phyloP scores from a whole-genome alignment of 2,888 invertebrate species.

The Listrodromus nycthemerus region DNA sequence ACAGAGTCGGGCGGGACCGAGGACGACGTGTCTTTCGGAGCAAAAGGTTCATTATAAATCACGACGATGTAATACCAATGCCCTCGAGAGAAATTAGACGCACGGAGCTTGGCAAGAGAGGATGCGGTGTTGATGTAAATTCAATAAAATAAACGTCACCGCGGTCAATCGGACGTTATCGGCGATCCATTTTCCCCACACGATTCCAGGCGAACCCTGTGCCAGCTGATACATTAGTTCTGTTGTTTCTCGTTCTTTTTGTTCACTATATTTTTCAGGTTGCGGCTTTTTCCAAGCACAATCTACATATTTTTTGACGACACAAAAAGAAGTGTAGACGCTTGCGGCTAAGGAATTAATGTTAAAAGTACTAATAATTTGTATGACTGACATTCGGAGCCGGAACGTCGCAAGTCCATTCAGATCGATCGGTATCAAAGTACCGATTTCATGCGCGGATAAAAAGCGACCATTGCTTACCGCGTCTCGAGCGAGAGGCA shows the following conservation, averaged over 20 bases:
- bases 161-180: conserved; percentile 15
- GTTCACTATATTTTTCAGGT: neutral
- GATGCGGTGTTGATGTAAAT: conserved; percentile 18
- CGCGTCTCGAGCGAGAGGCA: neutral
- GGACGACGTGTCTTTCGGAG: conserved; percentile 77
- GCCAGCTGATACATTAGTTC: neutral
- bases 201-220: neutral
- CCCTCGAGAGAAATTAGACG: conserved; percentile 65
- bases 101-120: conserved; percentile 40
- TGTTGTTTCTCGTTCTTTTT: neutral
- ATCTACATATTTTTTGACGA: too few species aligned
- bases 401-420: neutral
- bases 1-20: conserved; percentile 16
- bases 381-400: neutral
- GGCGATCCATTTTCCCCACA: neutral
- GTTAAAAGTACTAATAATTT: neutral
- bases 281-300: too few species aligned
- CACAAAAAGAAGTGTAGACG: neutral
- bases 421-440: neutral
- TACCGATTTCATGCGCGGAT: neutral
- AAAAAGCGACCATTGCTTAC: neutral
- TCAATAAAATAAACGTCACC: conserved; percentile 41
- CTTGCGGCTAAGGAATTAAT: neutral
- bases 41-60: conserved; percentile 82
- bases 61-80: conserved; percentile 78